Percentiles rank a stretch among this genome's conserved stretches.
Conservation (phyloP, 2,113 vertebrate species). For the Hypomesus transpacificus region DNA sequence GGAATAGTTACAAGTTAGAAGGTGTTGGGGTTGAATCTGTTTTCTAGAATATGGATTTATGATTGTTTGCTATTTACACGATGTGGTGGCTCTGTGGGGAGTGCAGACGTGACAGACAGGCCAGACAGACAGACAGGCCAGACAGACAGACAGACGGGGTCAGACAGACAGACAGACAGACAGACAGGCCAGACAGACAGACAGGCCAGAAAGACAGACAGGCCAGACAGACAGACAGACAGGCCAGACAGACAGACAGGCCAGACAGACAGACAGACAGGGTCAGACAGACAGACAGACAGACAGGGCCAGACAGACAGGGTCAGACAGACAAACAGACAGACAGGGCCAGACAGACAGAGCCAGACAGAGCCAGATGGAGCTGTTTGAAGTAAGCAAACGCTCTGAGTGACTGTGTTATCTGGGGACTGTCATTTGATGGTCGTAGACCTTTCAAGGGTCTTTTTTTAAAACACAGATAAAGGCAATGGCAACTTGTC, state of each 20-base stretch:
- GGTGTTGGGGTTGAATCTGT: too few species aligned
- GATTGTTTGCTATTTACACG: too few species aligned
- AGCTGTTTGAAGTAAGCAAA: constrained; percentile 35
- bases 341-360: neutral
- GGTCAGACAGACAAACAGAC: neutral
- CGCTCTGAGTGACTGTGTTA: constrained; percentile 41
- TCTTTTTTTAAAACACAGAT: constrained; percentile 60
- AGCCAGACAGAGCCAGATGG: neutral
- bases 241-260: neutral
- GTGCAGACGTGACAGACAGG: neutral
- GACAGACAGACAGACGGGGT: constrained; percentile 13
- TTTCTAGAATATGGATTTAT: too few species aligned
- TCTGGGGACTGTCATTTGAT: constrained; percentile 44
- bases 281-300: neutral
- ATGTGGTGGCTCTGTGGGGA: too few species aligned
- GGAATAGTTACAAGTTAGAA: too few species aligned
- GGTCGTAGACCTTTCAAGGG: constrained; percentile 43
- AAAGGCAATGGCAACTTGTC: constrained; percentile 40
- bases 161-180: neutral
- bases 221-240: neutral
- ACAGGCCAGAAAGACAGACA: neutral
- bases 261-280: too few species aligned
- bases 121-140: too few species aligned
- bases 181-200: neutral
- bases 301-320: constrained; percentile 10